Base-by-base conservation (phyloP, 2,888 invertebrate species). In the Lepidocyrtinus sp. region DNA sequence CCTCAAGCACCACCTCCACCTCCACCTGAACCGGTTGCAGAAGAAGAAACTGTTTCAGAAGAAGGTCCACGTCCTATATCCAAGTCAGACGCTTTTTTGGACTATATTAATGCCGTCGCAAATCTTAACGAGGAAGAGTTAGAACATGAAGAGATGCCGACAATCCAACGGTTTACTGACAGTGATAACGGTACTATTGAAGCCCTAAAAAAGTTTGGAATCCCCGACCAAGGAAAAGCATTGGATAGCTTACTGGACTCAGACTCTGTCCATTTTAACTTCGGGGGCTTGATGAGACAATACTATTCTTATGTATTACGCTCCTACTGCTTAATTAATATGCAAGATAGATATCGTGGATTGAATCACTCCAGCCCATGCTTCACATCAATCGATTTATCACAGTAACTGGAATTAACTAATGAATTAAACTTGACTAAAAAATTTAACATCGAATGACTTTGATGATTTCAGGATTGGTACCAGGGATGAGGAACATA, bases 271-370 rank as follows among this genome's bases (percentile, higher is more conserved):
- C 50, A 67, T 63, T 81, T 73, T 64, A 82, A 83, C 62, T 85
- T 85, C 64, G 83, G 83, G 62, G 85, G 83, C 2, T 61, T 81
- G 7, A 69, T 85, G 79, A 74, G 81, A 27, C 70, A 83, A 27
- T 85, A 85, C 70, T 83, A 81, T 62, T 82, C 81, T n/a, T 80
- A 80, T 50, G 76, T 80, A 5, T 27, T 83, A 3, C 59, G 82
- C 1, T 71, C 78, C 21, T 82, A 82, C 21, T 73, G 77, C 22
- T 26, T 81, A 9, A 76, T 83, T 21, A 85, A 85, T 61, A 83
- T 83, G 83, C 85, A 83, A 70, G 85, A 81, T 26, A 62, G 83
- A 1, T 85, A 83, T 36, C 65, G 83, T 9, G 82, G 82, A 45
- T 59, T 68, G 0, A 46, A 46, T 19, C 63, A 55, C n/a, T 45